phyloP scores from a whole-genome alignment of 1,140 invertebrate genomes.

The Drosophila cardini region DNA sequence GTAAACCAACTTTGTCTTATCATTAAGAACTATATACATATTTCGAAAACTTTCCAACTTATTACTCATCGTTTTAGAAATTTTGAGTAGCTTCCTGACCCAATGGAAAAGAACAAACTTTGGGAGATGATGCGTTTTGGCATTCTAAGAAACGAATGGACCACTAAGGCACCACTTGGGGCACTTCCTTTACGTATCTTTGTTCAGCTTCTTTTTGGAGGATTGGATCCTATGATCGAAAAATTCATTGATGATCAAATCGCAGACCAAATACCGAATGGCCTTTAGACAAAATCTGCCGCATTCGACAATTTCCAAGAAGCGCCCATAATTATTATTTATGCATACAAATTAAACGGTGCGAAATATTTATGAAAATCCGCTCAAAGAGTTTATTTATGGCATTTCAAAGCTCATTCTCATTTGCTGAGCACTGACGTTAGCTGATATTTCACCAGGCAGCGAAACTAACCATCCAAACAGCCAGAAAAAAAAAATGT shows the following conservation, averaged over 20 bases:
- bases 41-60: background rate
- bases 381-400: conserved; percentile 65
- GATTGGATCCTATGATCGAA: conserved; percentile 16
- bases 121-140: conserved; percentile 43
- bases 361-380: conserved; percentile 61
- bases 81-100: conserved; percentile 12
- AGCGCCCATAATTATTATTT: conserved; percentile 74
- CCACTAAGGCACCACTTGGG: conserved; percentile 36
- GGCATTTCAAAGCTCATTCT: conserved; percentile 18
- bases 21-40: background rate
- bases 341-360: conserved; percentile 77
- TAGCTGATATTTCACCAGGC: conserved; percentile 58
- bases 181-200: conserved; percentile 21
- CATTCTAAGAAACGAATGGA: conserved; percentile 60
- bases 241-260: conserved; percentile 56
- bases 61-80: background rate
- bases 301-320: conserved; percentile 50
- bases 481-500: background rate
- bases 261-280: conserved; percentile 19
- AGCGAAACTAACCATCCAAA: conserved; percentile 34
- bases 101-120: background rate
- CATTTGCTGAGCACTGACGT: conserved; percentile 5
- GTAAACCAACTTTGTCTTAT: background rate
- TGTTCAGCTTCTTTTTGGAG: conserved; percentile 8
- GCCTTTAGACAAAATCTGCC: conserved; percentile 43